Evolutionary conservation across 2,113 vertebrate genomes (phyloP), one percentile per base, ranked within the genome.

Genomic region (Spermophilus dauricus): DNA sequence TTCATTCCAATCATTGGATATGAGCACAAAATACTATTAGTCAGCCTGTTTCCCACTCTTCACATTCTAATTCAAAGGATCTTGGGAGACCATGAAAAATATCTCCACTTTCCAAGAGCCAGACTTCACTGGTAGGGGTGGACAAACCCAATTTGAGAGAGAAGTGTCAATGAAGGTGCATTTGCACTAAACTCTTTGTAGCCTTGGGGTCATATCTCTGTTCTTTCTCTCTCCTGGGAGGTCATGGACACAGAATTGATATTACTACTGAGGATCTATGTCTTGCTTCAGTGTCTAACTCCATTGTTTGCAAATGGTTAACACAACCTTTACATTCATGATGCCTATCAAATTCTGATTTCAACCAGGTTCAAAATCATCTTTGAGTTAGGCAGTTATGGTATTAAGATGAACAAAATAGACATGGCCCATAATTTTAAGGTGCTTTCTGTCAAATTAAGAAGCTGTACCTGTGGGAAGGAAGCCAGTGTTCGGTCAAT

Each of bases 291-390:
- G 5, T 39, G 61, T 76, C 28, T 37, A 91, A 6, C 37, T 77
- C 56, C 32, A 45, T 72, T 75, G 85, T 32, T 83, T 94, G 26
- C 75, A 89, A 95, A 78, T 73, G 13, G 30, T 87, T 78, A 87
- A 67, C 34, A 58, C 20, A 93, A 42, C 17, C 32, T 18, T 86
- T 91, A 86, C 65, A 51, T 61, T 96, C 61, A 37, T 37, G 34
- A 92, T 82, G 69, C 28, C 28, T 94, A 11, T 78, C 87, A 94
- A 94, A 45, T 72, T 77, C 2, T 45, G 34, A 80, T 34, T 86
- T 48, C 73, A 93, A 69, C 17, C 32, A 77, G 22, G 65, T 94
- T 95, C 53, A 76, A 84, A 63, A 1, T 89, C 37, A 83, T 78
- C 72, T 89, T 67, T 70, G 53, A 72, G 14, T 82, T 42, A 70